Percentiles rank a stretch among this genome's conserved stretches.
These are phyloP conservation scores for Pipa parva DNA, from an alignment of 2,113 vertebrate species.

Conservation along the genomic window DNA sequence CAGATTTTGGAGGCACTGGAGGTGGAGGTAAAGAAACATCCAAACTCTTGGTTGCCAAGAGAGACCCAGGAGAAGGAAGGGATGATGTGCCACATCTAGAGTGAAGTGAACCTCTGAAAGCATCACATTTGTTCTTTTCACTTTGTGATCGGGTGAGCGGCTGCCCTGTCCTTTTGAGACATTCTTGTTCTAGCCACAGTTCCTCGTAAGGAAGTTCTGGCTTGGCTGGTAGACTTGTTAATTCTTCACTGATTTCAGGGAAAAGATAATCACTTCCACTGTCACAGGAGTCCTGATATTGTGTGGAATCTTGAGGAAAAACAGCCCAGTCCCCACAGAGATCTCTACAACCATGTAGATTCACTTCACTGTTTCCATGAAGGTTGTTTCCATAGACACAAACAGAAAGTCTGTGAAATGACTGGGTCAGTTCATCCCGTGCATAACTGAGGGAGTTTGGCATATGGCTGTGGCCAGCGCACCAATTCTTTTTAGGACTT, in stretches of 20 bases:
- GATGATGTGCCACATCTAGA: conserved; percentile 60
- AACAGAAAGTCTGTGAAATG: conserved; percentile 93
- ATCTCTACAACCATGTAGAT: conserved; percentile 86
- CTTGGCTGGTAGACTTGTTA: conserved; percentile 59
- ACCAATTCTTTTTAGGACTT: conserved; percentile 83
- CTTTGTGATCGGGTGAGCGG: conserved; percentile 56
- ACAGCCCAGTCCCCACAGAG: conserved; percentile 82
- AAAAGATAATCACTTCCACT: conserved; percentile 76
- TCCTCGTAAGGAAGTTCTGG: conserved; percentile 90
- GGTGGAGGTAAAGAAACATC: conserved; percentile 86
- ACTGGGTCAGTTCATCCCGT: conserved; percentile 91
- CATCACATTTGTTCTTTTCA: conserved; percentile 68
- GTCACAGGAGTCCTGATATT: conserved; percentile 73
- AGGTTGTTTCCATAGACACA: conserved; percentile 95
- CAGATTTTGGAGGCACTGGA: conserved; percentile 97
- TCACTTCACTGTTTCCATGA: conserved; percentile 93
- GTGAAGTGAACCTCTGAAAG: conserved; percentile 60
- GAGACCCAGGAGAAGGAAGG: conserved; percentile 62
- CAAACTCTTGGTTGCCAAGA: conserved; percentile 60
- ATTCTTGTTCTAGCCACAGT: conserved; percentile 86
- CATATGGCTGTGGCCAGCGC: conserved; percentile 73
- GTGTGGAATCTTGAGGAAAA: conserved; percentile 72
- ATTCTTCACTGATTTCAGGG: conserved; percentile 74
- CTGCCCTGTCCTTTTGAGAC: conserved; percentile 55
- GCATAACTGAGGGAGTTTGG: conserved; percentile 89